Percentiles rank a stretch among this genome's conserved stretches.
Evolutionary conservation across 2,113 vertebrate genomes (phyloP).

Genomic region (Stomatorhinus ivindoensis): DNA sequence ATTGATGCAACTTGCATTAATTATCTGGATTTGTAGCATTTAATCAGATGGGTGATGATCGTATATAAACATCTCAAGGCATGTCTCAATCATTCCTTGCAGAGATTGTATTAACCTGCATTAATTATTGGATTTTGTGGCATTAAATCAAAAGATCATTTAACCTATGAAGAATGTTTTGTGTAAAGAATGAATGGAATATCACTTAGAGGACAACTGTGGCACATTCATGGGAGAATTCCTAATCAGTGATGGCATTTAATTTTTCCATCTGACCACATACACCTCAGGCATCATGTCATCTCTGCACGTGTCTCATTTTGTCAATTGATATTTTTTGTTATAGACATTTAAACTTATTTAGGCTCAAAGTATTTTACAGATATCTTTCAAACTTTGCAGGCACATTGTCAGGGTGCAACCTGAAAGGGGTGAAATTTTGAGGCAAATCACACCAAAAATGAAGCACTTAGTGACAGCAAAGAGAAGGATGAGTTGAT

Average conservation of each 20-base stretch:
- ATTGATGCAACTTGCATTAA: neutral
- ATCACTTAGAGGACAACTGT: neutral
- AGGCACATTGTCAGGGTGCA: neutral
- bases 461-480: neutral
- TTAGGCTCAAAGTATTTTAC: neutral
- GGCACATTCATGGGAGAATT: neutral
- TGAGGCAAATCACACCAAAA: neutral
- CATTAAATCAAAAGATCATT: neutral
- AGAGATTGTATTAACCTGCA: neutral
- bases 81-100: neutral
- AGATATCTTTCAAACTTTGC: neutral
- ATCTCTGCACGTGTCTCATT: neutral
- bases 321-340: neutral
- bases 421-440: neutral
- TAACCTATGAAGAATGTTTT: neutral
- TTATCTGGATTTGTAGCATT: neutral
- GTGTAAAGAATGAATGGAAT: neutral
- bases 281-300: neutral
- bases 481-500: neutral
- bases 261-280: neutral
- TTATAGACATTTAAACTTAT: neutral
- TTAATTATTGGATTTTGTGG: neutral
- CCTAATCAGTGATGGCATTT: neutral
- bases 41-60: neutral
- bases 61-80: neutral